Conservation (phyloP, 2,888 invertebrate species). For the Melangyna quadrimaculata region DNA sequence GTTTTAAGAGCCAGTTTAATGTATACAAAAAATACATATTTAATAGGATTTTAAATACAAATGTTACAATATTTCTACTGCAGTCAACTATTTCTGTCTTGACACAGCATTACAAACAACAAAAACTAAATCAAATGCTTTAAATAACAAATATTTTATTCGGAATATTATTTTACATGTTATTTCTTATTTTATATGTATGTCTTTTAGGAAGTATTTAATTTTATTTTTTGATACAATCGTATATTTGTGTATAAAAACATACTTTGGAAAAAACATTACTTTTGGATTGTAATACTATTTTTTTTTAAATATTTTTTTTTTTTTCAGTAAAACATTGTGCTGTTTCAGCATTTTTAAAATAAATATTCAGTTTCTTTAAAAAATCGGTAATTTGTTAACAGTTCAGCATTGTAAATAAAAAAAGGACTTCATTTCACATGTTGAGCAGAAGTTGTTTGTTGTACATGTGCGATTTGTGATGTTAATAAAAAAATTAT, state of each 20-base stretch:
- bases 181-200: slow-evolving; percentile 26
- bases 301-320: slow-evolving; percentile 19
- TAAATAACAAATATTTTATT: slow-evolving; percentile 67
- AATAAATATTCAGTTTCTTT: slow-evolving; percentile 34
- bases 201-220: slow-evolving; percentile 26
- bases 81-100: no score
- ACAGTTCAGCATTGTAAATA: slow-evolving; percentile 31
- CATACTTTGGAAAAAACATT: slow-evolving; percentile 37
- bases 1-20: no score
- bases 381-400: slow-evolving; percentile 38
- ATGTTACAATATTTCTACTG: no score
- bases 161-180: slow-evolving; percentile 55
- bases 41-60: no score
- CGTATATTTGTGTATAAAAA: slow-evolving; percentile 50
- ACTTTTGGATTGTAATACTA: slow-evolving; percentile 29
- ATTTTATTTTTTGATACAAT: slow-evolving; percentile 17
- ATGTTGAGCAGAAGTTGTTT: not conserved
- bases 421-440: not conserved
- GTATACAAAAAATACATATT: no score
- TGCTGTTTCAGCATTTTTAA: slow-evolving; percentile 59
- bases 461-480: slow-evolving; percentile 8
- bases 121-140: no score
- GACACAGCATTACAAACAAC: no score
- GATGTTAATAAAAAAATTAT: slow-evolving; percentile 43
- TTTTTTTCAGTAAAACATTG: slow-evolving; percentile 54